Base-by-base conservation (phyloP, 2,797 vertebrate species). In the Scleropages formosus region DNA sequence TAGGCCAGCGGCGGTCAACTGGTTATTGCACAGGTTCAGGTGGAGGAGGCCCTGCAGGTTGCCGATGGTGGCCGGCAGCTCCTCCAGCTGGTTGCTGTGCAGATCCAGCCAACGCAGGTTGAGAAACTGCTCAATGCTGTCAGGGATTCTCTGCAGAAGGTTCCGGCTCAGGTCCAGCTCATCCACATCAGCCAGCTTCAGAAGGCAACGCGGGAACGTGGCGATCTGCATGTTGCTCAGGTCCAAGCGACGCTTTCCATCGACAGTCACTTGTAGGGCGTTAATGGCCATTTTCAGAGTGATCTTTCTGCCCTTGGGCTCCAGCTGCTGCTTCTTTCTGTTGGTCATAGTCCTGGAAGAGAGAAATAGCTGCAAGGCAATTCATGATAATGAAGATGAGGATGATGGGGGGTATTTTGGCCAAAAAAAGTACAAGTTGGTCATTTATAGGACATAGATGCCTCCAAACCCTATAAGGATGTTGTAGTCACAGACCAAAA, bases 151-250 rank as follows among this genome's bases (percentile, higher is more conserved):
- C 74, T 22, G 88, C 78, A 98, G 87, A 82, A 91, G 49, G 80
- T 98, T 99, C 77, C 95, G 88, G 85, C 96, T 97, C 75, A 98
- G 89, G 79, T 98, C 92, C 39, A 98, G 82, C 80, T 96, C 95
- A 0, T 97, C 93, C 7, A 98, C 78, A 0, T 94, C 91, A 0
- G 2, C 79, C 56, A 98, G 82, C 75, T 92, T 92, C 78, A 94
- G 85, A 78, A 98, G 80, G 74, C 94, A 94, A 68, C 89, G 93
- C 0, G 97, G 96, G 59, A 98, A 94, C 0, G 78, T 77, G 0
- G 86, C 74, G 65, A 98, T 89, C 51, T 89, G 92, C 93, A 95
- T 95, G 82, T 95, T 94, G 81, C 95, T 95, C 75, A 98, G 92
- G 80, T 96, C 88, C 20, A 99, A 91, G 0, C 92, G 89, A 0